Percentiles rank a stretch among this genome's conserved stretches.
phyloP scores from a whole-genome alignment of 1,140 invertebrate genomes.

The Physella acuta region DNA sequence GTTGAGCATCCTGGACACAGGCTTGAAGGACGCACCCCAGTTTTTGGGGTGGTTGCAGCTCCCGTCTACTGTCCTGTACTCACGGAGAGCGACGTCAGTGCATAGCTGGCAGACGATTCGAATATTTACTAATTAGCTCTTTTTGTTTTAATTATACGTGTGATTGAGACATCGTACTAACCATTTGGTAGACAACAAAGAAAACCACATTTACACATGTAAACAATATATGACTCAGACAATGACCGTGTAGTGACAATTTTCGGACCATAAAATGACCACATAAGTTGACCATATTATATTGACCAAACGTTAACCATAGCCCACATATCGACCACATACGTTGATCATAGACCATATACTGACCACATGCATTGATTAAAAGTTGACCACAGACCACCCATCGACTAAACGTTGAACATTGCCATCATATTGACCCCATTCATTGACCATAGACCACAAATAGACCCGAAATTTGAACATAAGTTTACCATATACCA shows the following conservation, averaged over 20 bases:
- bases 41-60: background rate
- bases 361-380: no score
- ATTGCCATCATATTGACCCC: no score
- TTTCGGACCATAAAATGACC: no score
- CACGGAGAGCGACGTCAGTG: background rate
- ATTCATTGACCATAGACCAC: no score
- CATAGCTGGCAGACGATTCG: background rate
- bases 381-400: no score
- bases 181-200: background rate
- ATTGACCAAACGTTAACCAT: no score
- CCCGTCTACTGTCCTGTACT: background rate
- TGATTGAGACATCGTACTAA: background rate
- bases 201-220: background rate
- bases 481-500: no score
- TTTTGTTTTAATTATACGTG: background rate
- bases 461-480: no score
- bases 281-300: background rate
- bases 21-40: background rate
- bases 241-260: background rate
- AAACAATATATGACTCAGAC: background rate
- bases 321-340: no score
- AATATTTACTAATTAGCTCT: background rate
- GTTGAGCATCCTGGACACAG: background rate
- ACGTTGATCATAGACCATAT: no score
- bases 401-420: no score